These are phyloP conservation scores for Polypterus senegalus DNA, from an alignment of 2,113 vertebrate genomes.

Conservation along the genomic window DNA sequence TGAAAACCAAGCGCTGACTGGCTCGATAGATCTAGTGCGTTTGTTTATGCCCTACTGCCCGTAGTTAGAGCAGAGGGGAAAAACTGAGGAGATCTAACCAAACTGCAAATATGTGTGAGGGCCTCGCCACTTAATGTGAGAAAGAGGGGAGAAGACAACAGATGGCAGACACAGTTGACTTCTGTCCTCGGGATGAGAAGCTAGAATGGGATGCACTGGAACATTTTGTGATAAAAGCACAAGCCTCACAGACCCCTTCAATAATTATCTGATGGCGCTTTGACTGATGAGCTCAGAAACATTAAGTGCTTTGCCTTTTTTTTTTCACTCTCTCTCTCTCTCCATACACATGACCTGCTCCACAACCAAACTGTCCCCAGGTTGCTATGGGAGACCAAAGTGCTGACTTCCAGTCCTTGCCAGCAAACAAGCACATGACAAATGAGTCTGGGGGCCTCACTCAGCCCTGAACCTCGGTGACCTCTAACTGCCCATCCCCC, in stretches of 20 bases:
- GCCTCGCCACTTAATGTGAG: constrained; percentile 60
- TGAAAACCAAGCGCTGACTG: no score
- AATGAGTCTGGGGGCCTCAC: constrained; percentile 67
- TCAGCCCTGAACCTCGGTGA: constrained; percentile 63
- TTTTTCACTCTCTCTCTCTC: constrained; percentile 21
- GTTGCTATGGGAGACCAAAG: constrained; percentile 63
- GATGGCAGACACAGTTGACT: constrained; percentile 76
- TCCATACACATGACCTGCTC: constrained; percentile 37
- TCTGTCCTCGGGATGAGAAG: constrained; percentile 65
- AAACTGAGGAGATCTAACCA: no score
- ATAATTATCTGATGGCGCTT: constrained; percentile 56
- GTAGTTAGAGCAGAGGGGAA: no score
- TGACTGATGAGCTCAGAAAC: constrained; percentile 44
- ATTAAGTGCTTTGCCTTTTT: constrained; percentile 29
- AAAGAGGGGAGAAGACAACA: constrained; percentile 54
- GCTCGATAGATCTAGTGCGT: no score
- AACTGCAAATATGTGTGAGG: background rate
- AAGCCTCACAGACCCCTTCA: constrained; percentile 39
- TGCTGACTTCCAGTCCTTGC: constrained; percentile 53
- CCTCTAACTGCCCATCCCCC: constrained; percentile 43
- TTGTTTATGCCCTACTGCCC: no score
- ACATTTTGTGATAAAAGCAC: constrained; percentile 53
- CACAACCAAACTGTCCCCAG: constrained; percentile 50
- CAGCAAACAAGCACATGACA: constrained; percentile 71
- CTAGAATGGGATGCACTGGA: constrained; percentile 55